Base-by-base conservation (phyloP, 1,140 invertebrate species). In the Piezodorus guildinii region DNA sequence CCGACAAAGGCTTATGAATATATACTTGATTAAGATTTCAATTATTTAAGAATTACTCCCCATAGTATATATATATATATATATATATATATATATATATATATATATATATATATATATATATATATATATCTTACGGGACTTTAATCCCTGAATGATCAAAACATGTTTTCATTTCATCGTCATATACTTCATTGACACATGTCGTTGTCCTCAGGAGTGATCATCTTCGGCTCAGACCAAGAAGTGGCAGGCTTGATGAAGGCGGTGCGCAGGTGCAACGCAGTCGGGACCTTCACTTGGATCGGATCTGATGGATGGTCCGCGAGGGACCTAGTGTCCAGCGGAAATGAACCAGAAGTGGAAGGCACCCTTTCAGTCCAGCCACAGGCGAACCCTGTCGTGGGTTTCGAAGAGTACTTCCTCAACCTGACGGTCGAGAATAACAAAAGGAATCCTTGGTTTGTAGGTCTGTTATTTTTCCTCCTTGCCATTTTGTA, bases 221-320 rank as follows among this genome's bases (percentile, higher is more conserved):
- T 92, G 27, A 96, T 96, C 63, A 88, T 96, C 69, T 97, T 94
- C 74, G 94, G 90, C 0, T 96, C 92, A 0, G 93, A 96, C 76
- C 94, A 96, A 78, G 94, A 96, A 78, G 94, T 96, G 12, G 90
- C 91, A 0, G 91, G 88, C 15, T 82, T 96, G 51, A 96, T 97
- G 94, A 77, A 85, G 64, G 93, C 94, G 0, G 90, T 96, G 0
- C 79, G 86, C 54, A 80, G 91, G 19, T 82, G 81, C 60, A 94
- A 94, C 70, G 90, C 88, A n/a, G 94, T 92, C 3, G 87, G 89
- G 4, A 81, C 80, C 52, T 96, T 96, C 77, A 89, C 90, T 25
- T 96, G 93, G 94, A 94, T 96, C 30, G 93, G 93, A 0, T 93
- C 90, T 51, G 93, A 96, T 72, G 94, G 93, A 2, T 94, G 91